Percentiles rank a stretch among this genome's conserved stretches.
Evolutionary conservation across 1,140 invertebrate genomes (phyloP).

Genomic region (Dendroctonus valens): DNA sequence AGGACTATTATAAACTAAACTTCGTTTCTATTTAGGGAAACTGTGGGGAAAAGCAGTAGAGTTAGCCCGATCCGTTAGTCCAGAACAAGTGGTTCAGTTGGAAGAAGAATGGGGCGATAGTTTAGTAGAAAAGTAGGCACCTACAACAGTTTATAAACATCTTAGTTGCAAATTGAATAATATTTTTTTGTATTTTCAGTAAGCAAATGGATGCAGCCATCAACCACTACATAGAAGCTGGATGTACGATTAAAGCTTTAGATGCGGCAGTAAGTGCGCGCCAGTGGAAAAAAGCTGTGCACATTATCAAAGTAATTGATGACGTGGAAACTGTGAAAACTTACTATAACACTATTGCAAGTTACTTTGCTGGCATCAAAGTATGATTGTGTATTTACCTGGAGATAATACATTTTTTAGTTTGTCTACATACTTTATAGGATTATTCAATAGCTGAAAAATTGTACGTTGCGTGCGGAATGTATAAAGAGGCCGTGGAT

Average conservation of each 20-base stretch:
- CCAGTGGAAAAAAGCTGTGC: conserved; percentile 96
- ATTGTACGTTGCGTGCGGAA: conserved; percentile 73
- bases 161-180: background rate
- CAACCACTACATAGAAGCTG: conserved; percentile 95
- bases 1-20: background rate
- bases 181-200: conserved; percentile 43
- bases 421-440: conserved; percentile 42
- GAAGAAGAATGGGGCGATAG: conserved; percentile 95
- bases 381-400: conserved; percentile 27
- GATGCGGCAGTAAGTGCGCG: conserved; percentile 89
- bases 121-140: conserved; percentile 59
- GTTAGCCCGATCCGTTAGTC: conserved; percentile 75
- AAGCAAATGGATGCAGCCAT: conserved; percentile 94
- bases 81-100: conserved; percentile 81
- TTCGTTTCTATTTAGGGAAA: conserved; percentile 42
- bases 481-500: conserved; percentile 80
- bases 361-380: conserved; percentile 55
- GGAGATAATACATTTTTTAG: background rate
- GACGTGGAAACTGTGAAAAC: conserved; percentile 56
- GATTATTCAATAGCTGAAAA: conserved; percentile 83
- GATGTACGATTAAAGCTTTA: conserved; percentile 81
- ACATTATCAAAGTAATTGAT: conserved; percentile 76
- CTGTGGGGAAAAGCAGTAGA: conserved; percentile 84
- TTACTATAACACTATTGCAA: conserved; percentile 56
- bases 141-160: background rate